Base-by-base conservation (phyloP, 2,888 invertebrate genomes). In the Drosophila diplacantha region DNA sequence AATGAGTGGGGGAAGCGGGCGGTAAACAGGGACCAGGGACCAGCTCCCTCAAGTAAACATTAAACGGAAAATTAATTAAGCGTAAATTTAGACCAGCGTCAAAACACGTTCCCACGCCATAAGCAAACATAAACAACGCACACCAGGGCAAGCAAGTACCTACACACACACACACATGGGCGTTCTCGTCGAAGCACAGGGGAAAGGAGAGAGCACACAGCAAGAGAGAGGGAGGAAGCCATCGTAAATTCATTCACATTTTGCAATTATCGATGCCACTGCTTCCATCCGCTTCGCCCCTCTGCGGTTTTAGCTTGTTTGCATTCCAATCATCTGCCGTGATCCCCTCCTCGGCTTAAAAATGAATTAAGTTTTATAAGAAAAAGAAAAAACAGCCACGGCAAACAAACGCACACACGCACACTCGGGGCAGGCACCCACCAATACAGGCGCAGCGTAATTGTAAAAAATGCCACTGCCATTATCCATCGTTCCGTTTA, bases 361-460 rank as follows among this genome's bases (percentile, higher is more conserved):
- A 78, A 78, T 78, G 75, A 81, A 79, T 79, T 79, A 78, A 74
- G 73, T 77, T 73, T 75, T 74, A 75, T 76, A 46, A 29, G 29
- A 46, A 69, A 67, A 70, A 22, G n/a, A 22, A 22, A 1, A 70
- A 61, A 65, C 72, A 76, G 69, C 56, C 70, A 61, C 51, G 59
- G 51, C 72, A 72, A 73, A 65, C 74, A 78, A 72, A 66, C 71
- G 65, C 68, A 62, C 47, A 34, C 41, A 47, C 71, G 39, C 60
- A 52, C 47, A 58, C 51, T 55, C 47, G 53, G 53, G n/a, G 26
- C 35, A 54, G 54, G 54, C 56, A 57, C 26, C 35, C 44, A 51
- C 62, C 46, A 31, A 54, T 41, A 58, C 46, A 61, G 55, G 41
- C 38, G 43, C 59, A 58, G 53, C 41, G 50, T 60, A 73, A 66